Base-by-base conservation (phyloP, 1,140 invertebrate genomes). In the Condylostylus longicornis region DNA sequence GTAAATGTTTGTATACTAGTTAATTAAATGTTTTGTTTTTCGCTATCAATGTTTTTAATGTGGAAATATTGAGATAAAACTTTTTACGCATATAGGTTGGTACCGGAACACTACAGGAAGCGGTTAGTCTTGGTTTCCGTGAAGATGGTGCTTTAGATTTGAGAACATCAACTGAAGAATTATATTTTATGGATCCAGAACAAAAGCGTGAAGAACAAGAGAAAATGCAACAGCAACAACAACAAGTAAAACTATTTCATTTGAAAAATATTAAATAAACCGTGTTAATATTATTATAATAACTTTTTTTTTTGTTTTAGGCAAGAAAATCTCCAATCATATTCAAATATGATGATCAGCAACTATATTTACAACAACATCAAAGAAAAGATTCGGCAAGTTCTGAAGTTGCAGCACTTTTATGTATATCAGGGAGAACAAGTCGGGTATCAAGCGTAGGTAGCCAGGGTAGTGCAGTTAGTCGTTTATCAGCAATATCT, bases 141-240 rank as follows among this genome's bases (percentile, higher is more conserved):
- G 72, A 79, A 59, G 82, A 85, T 55, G 83, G 82, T 47, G 74
- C 77, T 4, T 69, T 79, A 23, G 83, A 88, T 49, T 56, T 87
- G 30, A 70, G 81, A 40, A 84, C 80, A 13, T 86, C 82, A 14
- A 88, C 83, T 4, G 84, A 86, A 58, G 84, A 88, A 61, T 63
- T 86, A 33, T 80, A 82, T 40, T 75, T 82, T 43, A 72, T 82
- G 49, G 79, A 83, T 60, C 68, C 73, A 0, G 61, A 71, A 34
- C 67, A 74, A 45, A 68, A 66, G 42, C 53, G 60, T 50, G 50
- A 62, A 47, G 53, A 62, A 46, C 54, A 66, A 60, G 59, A 38
- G 9, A 45, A 42, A 35, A 9, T 42, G 20, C 43, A 42, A 38
- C 41, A 42, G 17, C 35, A 41, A 23, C 21, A 32, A 20, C 39